Base-by-base conservation (phyloP, 2,113 vertebrate genomes). In the Macquaria australasica region DNA sequence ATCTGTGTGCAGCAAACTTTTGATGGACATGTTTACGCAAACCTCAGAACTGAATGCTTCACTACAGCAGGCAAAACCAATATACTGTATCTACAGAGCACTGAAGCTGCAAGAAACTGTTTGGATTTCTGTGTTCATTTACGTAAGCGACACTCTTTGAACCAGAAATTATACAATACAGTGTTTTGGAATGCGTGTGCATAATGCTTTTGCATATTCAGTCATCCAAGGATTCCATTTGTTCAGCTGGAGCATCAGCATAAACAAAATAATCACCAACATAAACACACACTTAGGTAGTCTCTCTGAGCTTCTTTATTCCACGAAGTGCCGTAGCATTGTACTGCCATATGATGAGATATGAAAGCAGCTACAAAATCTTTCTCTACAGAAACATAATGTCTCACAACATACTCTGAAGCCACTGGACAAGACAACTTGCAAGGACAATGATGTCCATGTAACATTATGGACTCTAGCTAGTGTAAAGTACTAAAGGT, bases 181-280 rank as follows among this genome's bases (percentile, higher is more conserved):
- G 72, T 45, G 23, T 62, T 81, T 73, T 50, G 72, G 73, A 77
- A 53, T 0, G 62, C 23, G 6, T 76, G 53, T 28, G 75, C 79
- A 88, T 79, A 63, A 82, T 75, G 15, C 21, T 77, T 85, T 86
- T 74, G 64, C 77, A 84, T 71, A 69, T 80, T 87, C 82, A 87
- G 71, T 73, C 82, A 86, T 75, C 73, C 84, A 58, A 75, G 50
- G 77, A 64, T 86, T 81, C 63, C 50, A 87, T 87, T 80, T 88
- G 88, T 82, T 87, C 69, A 82, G 75, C 78, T 67, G 81, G 28
- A 84, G 81, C 48, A 45, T 77, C 76, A 18, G 70, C 70, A 69
- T 73, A 79, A 79, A 80, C 74, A 63, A n/a, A 86, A 78, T 7
- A 59, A 71, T 16, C 55, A 66, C 15, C 25, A 34, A 66, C 63